Evolutionary conservation across 2,797 vertebrate genomes (phyloP).

Genomic region (Ctenochaetus hawaiiensis): DNA sequence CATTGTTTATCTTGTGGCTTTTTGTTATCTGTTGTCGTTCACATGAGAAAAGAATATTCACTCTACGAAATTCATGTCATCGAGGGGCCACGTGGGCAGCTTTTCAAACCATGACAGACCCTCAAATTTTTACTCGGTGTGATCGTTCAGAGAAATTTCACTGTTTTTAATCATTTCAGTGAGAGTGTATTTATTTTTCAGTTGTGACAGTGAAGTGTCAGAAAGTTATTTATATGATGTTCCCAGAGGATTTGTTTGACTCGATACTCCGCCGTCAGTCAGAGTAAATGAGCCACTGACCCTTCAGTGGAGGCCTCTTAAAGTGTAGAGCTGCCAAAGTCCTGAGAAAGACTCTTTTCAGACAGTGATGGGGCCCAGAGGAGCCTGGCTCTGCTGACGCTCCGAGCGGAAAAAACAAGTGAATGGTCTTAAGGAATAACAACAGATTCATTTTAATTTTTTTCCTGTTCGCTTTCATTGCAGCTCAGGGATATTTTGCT

Average conservation of each 20-base stretch:
- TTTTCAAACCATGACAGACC: slow-evolving; percentile 22
- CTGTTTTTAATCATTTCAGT: neutral
- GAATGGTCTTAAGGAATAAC: neutral
- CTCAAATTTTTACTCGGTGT: slow-evolving; percentile 2
- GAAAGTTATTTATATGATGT: slow-evolving; percentile 21
- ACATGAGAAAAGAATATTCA: slow-evolving; percentile 65
- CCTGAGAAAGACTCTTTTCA: slow-evolving; percentile 27
- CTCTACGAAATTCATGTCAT: slow-evolving; percentile 49
- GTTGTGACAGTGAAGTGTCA: slow-evolving; percentile 25
- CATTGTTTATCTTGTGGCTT: slow-evolving; percentile 56
- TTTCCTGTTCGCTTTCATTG: neutral
- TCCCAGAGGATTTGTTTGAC: slow-evolving; percentile 44
- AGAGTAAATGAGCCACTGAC: slow-evolving; percentile 36
- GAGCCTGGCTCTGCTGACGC: slow-evolving; percentile 17
- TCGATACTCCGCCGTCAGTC: slow-evolving; percentile 56
- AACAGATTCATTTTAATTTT: neutral
- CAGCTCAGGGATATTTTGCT: neutral
- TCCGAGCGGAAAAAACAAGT: slow-evolving; percentile 5
- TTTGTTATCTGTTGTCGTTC: slow-evolving; percentile 41
- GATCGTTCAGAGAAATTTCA: slow-evolving; percentile 9
- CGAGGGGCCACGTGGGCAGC: slow-evolving; percentile 16
- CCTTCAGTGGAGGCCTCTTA: slow-evolving; percentile 25
- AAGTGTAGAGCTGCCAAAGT: slow-evolving; percentile 39
- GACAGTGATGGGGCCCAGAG: slow-evolving; percentile 32
- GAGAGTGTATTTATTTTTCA: neutral